Evolutionary conservation across 2,113 vertebrate species (phyloP).

Genomic region (Pangasianodon hypophthalmus): DNA sequence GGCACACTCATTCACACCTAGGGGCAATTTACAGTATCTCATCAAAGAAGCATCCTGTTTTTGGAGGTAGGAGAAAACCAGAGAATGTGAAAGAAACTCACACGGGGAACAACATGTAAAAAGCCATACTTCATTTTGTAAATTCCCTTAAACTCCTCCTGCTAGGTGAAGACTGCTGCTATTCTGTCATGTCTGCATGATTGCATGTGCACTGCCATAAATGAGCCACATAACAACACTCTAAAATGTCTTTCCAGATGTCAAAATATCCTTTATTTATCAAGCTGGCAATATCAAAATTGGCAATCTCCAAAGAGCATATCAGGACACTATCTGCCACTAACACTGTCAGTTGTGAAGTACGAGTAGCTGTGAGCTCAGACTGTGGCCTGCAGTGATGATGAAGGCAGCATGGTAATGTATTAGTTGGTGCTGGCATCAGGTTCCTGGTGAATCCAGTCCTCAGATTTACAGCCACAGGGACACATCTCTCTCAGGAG

Average conservation of each 20-base stretch:
- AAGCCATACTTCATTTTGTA: background rate
- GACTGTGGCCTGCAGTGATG: background rate
- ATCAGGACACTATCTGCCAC: conserved; percentile 4
- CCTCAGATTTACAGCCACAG: conserved; percentile 62
- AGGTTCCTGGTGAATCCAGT: conserved; percentile 1
- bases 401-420: conserved; percentile 18
- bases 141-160: background rate
- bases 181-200: background rate
- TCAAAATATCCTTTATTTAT: background rate
- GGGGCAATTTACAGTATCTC: background rate
- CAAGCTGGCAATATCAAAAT: background rate
- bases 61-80: background rate
- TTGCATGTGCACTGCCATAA: background rate
- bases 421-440: conserved; percentile 15
- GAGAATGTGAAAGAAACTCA: background rate
- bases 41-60: background rate
- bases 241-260: background rate
- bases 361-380: conserved; percentile 7
- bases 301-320: conserved; percentile 6
- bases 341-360: background rate
- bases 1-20: background rate
- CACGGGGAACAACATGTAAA: background rate
- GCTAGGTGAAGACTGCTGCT: background rate
- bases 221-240: background rate
- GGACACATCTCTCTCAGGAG: conserved; percentile 31